phyloP scores from a whole-genome alignment of 1,140 invertebrate genomes.

The Andricus grossulariae region DNA sequence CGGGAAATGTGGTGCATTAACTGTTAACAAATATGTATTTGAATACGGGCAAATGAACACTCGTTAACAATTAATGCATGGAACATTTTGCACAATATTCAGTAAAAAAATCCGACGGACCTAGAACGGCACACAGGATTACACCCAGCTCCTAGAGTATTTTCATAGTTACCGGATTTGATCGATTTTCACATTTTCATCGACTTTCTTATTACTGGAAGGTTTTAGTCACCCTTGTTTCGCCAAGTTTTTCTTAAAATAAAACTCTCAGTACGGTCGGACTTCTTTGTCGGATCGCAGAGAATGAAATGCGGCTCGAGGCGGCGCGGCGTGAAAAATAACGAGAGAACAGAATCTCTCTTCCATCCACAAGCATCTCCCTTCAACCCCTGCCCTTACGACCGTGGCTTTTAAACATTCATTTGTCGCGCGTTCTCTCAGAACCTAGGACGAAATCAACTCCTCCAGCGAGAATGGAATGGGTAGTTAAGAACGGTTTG shows the following conservation, averaged over 20 bases:
- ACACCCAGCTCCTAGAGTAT: too few species aligned
- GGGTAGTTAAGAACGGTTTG: background rate
- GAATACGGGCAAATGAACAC: too few species aligned
- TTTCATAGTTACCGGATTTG: background rate
- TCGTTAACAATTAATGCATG: too few species aligned
- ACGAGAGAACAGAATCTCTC: slow-evolving; percentile 6
- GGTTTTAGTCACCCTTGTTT: background rate
- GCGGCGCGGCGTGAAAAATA: slow-evolving; percentile 2
- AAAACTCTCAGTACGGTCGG: background rate
- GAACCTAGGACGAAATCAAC: background rate
- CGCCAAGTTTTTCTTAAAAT: slow-evolving; percentile 12
- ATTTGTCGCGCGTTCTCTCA: slow-evolving; percentile 13
- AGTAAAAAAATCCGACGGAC: too few species aligned
- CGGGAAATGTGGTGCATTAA: too few species aligned
- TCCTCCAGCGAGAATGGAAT: background rate
- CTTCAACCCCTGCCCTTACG: background rate
- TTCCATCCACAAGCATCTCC: background rate
- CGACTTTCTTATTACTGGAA: background rate
- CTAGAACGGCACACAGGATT: too few species aligned
- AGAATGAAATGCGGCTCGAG: background rate
- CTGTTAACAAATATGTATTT: too few species aligned
- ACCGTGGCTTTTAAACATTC: slow-evolving; percentile 19
- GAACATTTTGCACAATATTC: too few species aligned
- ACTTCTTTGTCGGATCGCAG: background rate
- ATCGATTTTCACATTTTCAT: background rate